Evolutionary conservation across 2,797 vertebrate species (phyloP), one percentile per base, ranked within the genome.

Genomic region (Nannoperca obscura): DNA sequence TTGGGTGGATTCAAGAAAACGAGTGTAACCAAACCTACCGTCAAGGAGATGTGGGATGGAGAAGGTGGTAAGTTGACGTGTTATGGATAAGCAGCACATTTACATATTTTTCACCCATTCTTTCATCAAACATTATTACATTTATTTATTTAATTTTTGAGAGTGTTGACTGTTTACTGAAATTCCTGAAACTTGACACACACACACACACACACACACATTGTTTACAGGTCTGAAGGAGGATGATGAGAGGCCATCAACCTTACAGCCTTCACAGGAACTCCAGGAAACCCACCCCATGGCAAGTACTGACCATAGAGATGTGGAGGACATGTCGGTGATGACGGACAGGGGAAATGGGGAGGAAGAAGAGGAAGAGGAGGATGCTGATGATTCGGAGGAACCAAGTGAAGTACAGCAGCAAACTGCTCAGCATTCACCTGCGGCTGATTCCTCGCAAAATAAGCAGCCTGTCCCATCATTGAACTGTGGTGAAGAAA

Each of bases 21-120:
- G 52, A 87, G 89, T 76, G 86, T 86, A 90, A 88, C 94, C 79
- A 93, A 94, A 88, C 81, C 90, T 62, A 76, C 84, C 84, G 78
- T 90, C 87, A 93, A 94, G 90, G 96, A 95, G 83, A 99, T 99
- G 97, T 97, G 93, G 95, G 96, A 97, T 94, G 96, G 95, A 63
- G 95, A 94, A 67, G 96, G 97, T 92, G 95, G 97, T 98, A 82
- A 68, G 80, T 83, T 75, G 27, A 63, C 36, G 27, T 38, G 68
- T 30, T 62, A 14, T 46, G 6, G 19, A 54, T 76, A 24, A 52
- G 76, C 2, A 5, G 5, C 32, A 40, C 34, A 40, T 57, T 14
- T 57, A 1, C 5, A 57, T 40, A 5, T 47, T 11, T 67, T 58
- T 46, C 6, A 71, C 27, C 3, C 7, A 19, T 4, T 74, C 14